These are phyloP conservation scores for Lagopus muta DNA, from an alignment of 2,113 vertebrate genomes.

Conservation along the genomic window DNA sequence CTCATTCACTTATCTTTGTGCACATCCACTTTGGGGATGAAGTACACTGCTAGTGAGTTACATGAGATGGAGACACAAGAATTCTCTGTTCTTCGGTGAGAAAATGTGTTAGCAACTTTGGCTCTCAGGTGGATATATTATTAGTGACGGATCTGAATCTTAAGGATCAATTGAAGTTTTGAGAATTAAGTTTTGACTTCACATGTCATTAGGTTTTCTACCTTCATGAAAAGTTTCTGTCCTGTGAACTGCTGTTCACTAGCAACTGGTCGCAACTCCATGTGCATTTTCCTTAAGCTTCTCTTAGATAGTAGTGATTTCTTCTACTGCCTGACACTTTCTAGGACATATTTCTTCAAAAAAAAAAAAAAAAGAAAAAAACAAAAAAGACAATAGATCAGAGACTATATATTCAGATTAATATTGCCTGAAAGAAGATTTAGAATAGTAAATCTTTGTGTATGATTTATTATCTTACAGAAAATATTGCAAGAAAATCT, in stretches of 20 bases:
- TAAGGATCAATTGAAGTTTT: neutral
- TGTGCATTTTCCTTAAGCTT: neutral
- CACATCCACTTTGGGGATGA: neutral
- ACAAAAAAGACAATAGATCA: neutral
- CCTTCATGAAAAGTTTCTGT: fast-evolving
- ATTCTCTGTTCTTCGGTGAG: neutral
- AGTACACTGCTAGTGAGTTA: neutral
- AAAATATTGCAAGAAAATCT: neutral
- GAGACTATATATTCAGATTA: neutral
- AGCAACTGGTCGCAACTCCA: neutral
- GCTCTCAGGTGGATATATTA: neutral
- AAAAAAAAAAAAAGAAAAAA: neutral
- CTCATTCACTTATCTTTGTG: neutral
- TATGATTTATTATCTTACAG: neutral
- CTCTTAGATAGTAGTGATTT: neutral
- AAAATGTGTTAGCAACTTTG: neutral
- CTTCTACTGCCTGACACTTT: neutral
- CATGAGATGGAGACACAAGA: neutral
- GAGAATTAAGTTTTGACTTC: neutral
- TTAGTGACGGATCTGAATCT: neutral
- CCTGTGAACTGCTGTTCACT: neutral
- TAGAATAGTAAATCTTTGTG: neutral
- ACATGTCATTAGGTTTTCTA: neutral
- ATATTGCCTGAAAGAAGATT: neutral
- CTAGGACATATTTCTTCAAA: neutral